Evolutionary conservation across 92 coral and sea anemone genomes (phyloP).

Genomic region (Diadumene lineata): DNA sequence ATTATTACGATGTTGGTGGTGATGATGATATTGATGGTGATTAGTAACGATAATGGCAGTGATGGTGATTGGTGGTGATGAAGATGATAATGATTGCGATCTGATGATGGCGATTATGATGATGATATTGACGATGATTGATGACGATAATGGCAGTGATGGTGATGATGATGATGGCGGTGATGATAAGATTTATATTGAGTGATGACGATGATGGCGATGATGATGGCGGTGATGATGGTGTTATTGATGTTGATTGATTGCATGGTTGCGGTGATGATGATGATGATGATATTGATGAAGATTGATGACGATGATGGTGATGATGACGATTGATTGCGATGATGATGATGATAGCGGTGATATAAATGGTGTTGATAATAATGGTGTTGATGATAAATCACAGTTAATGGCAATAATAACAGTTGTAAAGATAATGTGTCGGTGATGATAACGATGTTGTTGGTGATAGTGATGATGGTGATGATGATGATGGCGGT

Average conservation of each 20-base stretch:
- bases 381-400: not conserved
- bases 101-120: not conserved
- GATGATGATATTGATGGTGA: not conserved
- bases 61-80: conserved; percentile 1
- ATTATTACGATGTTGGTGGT: not conserved
- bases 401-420: not conserved
- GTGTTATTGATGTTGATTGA: not conserved
- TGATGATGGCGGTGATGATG: not conserved
- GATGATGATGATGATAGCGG: conserved; percentile 5
- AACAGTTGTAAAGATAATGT: not conserved
- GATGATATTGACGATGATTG: not conserved
- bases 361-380: not conserved
- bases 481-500: not conserved
- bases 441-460: conserved; percentile 1
- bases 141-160: not conserved
- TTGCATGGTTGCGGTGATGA: not conserved
- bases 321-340: conserved; percentile 1
- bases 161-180: conserved; percentile 4
- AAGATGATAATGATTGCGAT: not conserved
- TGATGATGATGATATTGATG: conserved; percentile 4
- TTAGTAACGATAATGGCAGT: not conserved
- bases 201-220: not conserved
- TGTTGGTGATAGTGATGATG: conserved; percentile 8
- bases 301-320: not conserved
- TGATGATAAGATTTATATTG: not conserved